Percentiles rank a stretch among this genome's conserved stretches.
Conservation (phyloP, 2,797 vertebrate species). For the Myotis myotis region DNA sequence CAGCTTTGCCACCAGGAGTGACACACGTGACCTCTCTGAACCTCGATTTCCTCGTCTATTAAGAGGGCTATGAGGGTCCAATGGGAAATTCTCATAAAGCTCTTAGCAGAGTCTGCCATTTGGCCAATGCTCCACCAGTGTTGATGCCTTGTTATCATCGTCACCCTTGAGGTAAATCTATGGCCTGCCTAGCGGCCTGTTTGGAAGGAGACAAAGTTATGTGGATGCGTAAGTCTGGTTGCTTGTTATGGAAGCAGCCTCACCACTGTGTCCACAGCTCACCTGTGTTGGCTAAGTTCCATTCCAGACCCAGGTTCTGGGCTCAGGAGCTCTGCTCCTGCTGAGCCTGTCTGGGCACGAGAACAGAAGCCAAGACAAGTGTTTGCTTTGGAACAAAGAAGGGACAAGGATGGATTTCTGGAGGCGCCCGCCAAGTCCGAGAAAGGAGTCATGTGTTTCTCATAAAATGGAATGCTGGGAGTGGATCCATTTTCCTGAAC, state of each 20-base stretch:
- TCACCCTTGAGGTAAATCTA: background rate
- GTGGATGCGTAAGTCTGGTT: background rate
- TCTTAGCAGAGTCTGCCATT: background rate
- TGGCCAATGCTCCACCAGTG: background rate
- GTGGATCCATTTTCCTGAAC: background rate
- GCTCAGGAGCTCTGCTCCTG: background rate
- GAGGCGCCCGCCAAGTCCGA: background rate
- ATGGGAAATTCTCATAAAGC: background rate
- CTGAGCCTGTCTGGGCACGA: background rate
- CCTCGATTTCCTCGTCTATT: background rate
- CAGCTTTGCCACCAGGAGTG: background rate
- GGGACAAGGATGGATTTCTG: conserved; percentile 29
- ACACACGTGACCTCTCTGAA: background rate
- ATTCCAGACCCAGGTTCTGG: background rate
- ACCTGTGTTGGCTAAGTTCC: background rate
- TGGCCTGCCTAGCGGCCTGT: background rate
- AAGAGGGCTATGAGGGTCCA: background rate
- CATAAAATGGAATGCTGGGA: background rate
- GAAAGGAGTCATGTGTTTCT: conserved; percentile 59
- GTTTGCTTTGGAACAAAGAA: conserved; percentile 70
- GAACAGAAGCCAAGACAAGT: conserved; percentile 57
- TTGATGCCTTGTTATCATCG: background rate
- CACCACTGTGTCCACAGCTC: background rate
- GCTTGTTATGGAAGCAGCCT: background rate
- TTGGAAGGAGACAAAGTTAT: background rate